Base-by-base conservation (phyloP, 2,797 vertebrate genomes). In the Esox lucius region DNA sequence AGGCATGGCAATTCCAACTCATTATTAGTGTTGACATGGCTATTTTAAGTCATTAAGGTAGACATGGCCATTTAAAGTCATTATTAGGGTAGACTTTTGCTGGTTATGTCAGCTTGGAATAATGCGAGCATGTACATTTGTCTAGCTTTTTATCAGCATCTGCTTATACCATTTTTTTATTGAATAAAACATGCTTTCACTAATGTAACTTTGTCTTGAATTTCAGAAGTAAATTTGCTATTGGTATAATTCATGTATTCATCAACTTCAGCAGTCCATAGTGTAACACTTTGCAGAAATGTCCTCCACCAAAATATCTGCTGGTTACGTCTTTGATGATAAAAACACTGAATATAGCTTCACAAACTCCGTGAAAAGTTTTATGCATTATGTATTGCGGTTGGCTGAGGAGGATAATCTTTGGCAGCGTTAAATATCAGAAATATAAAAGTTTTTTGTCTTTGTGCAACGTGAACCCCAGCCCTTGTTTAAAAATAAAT, bases 381-480 rank as follows among this genome's bases (percentile, higher is more conserved):
- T 81, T 89, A 95, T 70, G 88, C 33, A 33, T 33, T 2, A 2
- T 33, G 94, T 78, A 92, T 95, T 89, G 87, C 91, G 80, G 87
- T 91, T 78, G 93, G 94, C 87, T 91, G 93, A 87, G 91, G 93
- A 92, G 94, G 95, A 90, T 94, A 94, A 92, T 81, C 88, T 78
- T 77, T 51, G 88, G 87, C 92, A 90, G 91, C 89, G 85, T 79
- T 66, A 61, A 48, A 46, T 86, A 75, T 49, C 84, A 73, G 84
- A 85, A 83, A 85, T 81, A 77, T 80, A 72, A 64, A 65, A 33
- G 73, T 6, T 68, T 68, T 72, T 71, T 68, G 59, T 79, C 86
- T 89, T 79, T 83, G 79, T 84, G 76, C 74, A 87, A 88, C 79
- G 35, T 77, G 89, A 81, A 12, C 24, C 59, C 24, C 13, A 4